Conservation (phyloP, 1,140 invertebrate species). For the Araneus ventricosus region DNA sequence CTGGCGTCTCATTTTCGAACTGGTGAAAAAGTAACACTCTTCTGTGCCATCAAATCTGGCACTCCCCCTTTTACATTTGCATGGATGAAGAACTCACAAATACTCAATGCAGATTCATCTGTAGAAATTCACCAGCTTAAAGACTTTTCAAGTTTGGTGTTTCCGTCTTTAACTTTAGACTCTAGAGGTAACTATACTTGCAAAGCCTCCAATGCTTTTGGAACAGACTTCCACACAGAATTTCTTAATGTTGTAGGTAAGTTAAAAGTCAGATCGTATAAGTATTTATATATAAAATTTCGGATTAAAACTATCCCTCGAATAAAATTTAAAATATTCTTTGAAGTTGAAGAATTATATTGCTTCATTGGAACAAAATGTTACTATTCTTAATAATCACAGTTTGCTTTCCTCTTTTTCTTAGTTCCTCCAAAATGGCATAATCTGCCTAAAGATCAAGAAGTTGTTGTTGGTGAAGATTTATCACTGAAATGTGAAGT, state of each 20-base stretch:
- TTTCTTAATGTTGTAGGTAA: slow-evolving; percentile 67
- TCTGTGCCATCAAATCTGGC: slow-evolving; percentile 41
- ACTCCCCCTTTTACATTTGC: slow-evolving; percentile 76
- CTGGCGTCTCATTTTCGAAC: slow-evolving; percentile 46
- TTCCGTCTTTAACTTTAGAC: slow-evolving; percentile 17
- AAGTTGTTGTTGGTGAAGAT: slow-evolving; percentile 16
- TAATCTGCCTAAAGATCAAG: slow-evolving; percentile 26
- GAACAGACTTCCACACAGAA: slow-evolving; percentile 49
- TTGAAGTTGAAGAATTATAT: background rate
- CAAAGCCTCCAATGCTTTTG: slow-evolving; percentile 85
- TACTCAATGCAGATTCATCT: background rate
- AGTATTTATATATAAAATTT: background rate
- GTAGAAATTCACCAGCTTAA: background rate
- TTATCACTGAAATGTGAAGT: background rate
- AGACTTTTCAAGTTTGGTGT: slow-evolving; percentile 55
- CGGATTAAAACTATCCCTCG: background rate
- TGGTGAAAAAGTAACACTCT: slow-evolving; percentile 33
- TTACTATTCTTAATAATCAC: background rate
- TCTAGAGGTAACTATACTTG: slow-evolving; percentile 78
- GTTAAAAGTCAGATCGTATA: background rate
- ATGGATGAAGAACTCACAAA: slow-evolving; percentile 79
- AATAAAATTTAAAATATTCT: background rate
- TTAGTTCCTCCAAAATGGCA: slow-evolving; percentile 52
- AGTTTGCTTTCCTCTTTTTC: background rate
- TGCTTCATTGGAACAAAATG: background rate